phyloP scores from a whole-genome alignment of 2,797 vertebrate genomes.

The Spinibarbus caldwelli region DNA sequence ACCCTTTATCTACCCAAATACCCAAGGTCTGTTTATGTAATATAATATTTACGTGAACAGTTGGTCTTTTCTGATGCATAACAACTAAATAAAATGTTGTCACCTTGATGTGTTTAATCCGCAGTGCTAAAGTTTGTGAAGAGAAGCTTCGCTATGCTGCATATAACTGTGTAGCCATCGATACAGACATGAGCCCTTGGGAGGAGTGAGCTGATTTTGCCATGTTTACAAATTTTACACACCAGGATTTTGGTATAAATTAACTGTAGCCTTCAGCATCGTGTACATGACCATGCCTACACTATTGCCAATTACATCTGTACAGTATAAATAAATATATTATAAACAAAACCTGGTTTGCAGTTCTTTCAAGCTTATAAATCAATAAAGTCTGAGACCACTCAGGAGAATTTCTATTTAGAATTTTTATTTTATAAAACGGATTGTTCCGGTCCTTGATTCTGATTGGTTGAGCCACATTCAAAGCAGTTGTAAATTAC shows the following conservation, averaged over 20 bases:
- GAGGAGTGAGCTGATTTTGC: conserved; percentile 85
- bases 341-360: conserved; percentile 5
- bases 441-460: too few species aligned
- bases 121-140: conserved; percentile 94
- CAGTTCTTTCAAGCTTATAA: neutral
- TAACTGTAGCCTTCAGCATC: conserved; percentile 46
- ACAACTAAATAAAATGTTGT: neutral
- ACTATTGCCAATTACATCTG: conserved; percentile 66
- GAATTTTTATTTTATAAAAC: neutral
- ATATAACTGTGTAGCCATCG: conserved; percentile 98
- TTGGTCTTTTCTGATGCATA: neutral
- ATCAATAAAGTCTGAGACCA: neutral
- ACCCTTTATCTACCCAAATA: conserved; percentile 96
- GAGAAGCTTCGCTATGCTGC: conserved; percentile 97
- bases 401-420: neutral
- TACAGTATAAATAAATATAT: conserved; percentile 61
- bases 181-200: conserved; percentile 98
- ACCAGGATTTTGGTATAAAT: conserved; percentile 46
- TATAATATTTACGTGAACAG: neutral
- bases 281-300: conserved; percentile 54
- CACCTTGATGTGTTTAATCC: too few species aligned
- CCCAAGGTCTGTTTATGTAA: conserved; percentile 82
- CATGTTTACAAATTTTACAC: conserved; percentile 58
- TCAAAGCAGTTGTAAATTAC: too few species aligned
- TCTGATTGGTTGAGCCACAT: too few species aligned